phyloP scores from a whole-genome alignment of 2,113 vertebrate species.

The Paramormyrops kingsleyae region DNA sequence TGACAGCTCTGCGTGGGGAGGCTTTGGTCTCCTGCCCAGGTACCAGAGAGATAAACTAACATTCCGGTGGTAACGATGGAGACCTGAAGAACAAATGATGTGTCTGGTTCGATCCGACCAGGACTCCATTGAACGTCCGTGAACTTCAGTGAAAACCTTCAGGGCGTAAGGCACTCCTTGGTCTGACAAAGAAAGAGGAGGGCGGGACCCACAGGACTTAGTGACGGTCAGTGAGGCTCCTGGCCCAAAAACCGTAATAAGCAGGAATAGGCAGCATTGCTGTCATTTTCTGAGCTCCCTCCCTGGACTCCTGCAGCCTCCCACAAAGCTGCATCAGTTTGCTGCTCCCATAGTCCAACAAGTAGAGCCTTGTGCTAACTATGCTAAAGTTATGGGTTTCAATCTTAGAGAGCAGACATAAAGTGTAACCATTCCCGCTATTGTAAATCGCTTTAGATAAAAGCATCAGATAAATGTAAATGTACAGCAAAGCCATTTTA shows the following conservation, averaged over 20 bases:
- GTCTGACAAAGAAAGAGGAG: not conserved
- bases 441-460: not conserved
- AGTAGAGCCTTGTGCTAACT: not conserved
- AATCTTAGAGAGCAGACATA: not conserved
- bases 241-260: not conserved
- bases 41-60: not conserved
- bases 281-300: no score
- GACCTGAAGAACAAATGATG: not conserved
- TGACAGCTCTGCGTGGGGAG: not conserved
- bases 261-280: no score
- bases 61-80: not conserved
- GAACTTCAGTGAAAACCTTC: not conserved
- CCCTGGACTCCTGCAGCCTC: no score
- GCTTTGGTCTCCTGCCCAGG: not conserved
- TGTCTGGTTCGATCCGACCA: not conserved
- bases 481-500: not conserved
- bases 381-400: not conserved
- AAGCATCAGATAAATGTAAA: not conserved
- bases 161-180: not conserved
- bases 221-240: not conserved
- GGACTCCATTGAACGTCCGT: not conserved
- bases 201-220: not conserved
- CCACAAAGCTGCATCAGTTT: not conserved
- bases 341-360: not conserved
- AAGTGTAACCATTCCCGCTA: not conserved